A percentile compares a stretch with the other conserved stretches of the same genome.
Evolutionary conservation across 2,888 invertebrate species (phyloP).

Genomic region (Sphecodes monilicornis): DNA sequence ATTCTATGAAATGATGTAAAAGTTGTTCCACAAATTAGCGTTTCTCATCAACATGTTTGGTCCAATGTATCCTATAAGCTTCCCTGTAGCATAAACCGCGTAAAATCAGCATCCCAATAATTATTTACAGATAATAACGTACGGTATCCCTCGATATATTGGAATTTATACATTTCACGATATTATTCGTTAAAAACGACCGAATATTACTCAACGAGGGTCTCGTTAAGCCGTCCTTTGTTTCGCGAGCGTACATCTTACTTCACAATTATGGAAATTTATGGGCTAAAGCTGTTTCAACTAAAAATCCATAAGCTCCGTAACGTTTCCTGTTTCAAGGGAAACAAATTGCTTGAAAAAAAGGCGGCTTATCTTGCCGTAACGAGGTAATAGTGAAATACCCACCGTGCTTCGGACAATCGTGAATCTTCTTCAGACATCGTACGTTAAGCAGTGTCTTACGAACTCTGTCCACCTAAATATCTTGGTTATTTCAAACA

Average conservation of each 20-base stretch:
- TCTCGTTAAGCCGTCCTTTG: not conserved
- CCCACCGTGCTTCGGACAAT: not conserved
- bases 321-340: constrained; percentile 4
- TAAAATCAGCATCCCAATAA: not conserved
- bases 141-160: not conserved
- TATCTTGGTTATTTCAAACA: no score
- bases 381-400: constrained; percentile 12
- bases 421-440: not conserved
- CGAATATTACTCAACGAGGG: not conserved
- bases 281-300: constrained; percentile 13
- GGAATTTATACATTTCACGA: not conserved
- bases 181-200: not conserved
- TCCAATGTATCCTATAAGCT: not conserved
- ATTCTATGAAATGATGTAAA: not conserved
- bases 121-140: not conserved
- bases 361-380: not conserved
- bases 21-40: not conserved
- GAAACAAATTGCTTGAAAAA: constrained; percentile 1
- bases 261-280: constrained; percentile 33
- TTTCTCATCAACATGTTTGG: not conserved
- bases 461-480: no score
- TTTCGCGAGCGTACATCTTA: constrained; percentile 6
- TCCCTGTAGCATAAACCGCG: not conserved
- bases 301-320: constrained; percentile 13
- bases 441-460: no score